Evolutionary conservation across 2,888 invertebrate genomes (phyloP).

Genomic region (Megastigmus dorsalis): DNA sequence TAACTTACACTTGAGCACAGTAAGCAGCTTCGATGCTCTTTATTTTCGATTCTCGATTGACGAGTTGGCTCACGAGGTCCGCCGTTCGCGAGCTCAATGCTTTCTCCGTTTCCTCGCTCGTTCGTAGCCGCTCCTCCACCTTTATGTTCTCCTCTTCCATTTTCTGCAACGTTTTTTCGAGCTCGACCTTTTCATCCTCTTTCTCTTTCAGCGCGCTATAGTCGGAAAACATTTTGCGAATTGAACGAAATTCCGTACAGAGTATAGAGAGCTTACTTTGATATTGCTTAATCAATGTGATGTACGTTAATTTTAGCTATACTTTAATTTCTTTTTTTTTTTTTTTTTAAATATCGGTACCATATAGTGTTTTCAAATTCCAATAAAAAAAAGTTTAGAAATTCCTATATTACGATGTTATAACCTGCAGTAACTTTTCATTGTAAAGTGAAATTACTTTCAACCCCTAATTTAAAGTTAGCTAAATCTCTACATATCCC

Average conservation of each 20-base stretch:
- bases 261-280: too few species aligned
- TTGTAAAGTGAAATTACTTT: too few species aligned
- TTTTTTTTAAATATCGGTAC: too few species aligned
- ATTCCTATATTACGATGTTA: background rate
- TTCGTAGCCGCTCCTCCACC: constrained; percentile 60
- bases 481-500: too few species aligned
- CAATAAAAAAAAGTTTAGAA: constrained; percentile 58
- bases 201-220: too few species aligned
- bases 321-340: too few species aligned
- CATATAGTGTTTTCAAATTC: too few species aligned
- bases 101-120: constrained; percentile 60
- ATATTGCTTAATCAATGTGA: too few species aligned
- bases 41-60: constrained; percentile 64
- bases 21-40: constrained; percentile 64
- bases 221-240: too few species aligned
- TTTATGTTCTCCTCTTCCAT: constrained; percentile 57
- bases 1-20: constrained; percentile 64
- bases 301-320: too few species aligned
- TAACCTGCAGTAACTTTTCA: background rate
- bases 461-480: too few species aligned
- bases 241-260: too few species aligned
- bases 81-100: constrained; percentile 58
- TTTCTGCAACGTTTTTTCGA: constrained; percentile 21
- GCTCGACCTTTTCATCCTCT: constrained; percentile 49
- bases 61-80: constrained; percentile 61